phyloP scores from a whole-genome alignment of 2,888 invertebrate genomes.

The Macaria notata region DNA sequence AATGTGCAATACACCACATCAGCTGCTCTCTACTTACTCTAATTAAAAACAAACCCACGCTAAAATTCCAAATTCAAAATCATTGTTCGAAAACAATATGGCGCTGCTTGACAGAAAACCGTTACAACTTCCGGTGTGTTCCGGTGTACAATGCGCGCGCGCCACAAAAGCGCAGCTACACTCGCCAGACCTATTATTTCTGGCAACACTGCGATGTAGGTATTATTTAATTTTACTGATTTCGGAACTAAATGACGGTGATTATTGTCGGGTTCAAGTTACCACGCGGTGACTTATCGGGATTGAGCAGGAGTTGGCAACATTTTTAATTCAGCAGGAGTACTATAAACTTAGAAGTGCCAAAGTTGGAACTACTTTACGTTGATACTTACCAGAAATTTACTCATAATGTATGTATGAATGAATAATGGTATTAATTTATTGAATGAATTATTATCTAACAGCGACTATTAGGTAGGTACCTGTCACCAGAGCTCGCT shows the following conservation, averaged over 20 bases:
- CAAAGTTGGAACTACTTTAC: no score
- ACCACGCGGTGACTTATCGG: conserved; percentile 49
- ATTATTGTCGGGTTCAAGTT: conserved; percentile 62
- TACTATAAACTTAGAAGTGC: no score
- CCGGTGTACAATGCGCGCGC: conserved; percentile 48
- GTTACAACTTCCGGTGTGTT: conserved; percentile 53
- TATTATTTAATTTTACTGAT: conserved; percentile 15
- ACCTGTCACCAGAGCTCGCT: no score
- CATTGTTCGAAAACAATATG: conserved; percentile 54
- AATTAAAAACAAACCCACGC: conserved; percentile 10
- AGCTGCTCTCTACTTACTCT: conserved; percentile 7
- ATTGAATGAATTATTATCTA: no score
- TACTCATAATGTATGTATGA: no score
- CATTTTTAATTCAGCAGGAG: conserved; percentile 24
- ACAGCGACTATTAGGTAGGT: no score
- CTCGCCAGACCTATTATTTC: conserved; percentile 47
- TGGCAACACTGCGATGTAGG: neutral
- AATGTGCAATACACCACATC: neutral
- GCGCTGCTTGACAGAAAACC: conserved; percentile 37
- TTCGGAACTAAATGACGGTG: conserved; percentile 54
- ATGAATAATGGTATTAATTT: no score
- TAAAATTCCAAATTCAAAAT: conserved; percentile 26
- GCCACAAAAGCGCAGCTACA: conserved; percentile 76
- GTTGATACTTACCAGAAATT: no score
- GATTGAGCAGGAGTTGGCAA: conserved; percentile 35